Base-by-base conservation (phyloP, 2,888 invertebrate genomes). In the Seira sanloemensis region DNA sequence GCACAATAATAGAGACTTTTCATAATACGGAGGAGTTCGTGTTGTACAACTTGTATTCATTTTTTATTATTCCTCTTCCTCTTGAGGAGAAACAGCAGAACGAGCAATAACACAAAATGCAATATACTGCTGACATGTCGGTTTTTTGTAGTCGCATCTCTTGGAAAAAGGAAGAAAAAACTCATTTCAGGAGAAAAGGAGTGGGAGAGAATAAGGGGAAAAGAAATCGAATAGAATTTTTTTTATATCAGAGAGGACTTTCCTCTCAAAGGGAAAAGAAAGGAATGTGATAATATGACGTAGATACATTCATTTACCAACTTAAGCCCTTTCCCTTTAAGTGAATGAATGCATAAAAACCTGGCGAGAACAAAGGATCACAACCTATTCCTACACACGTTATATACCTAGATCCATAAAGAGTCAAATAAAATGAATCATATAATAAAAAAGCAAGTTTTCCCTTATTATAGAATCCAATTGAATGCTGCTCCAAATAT, bases 1-100 rank as follows among this genome's bases (percentile, higher is more conserved):
- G 27, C 62, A 74, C 21, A 26, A 58, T 58, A 58, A 73, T 58
- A 73, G 26, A 73, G 65, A 74, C 74, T 54, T 54, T 24, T 50
- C 50, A 71, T 71, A 71, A 46, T 71, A 50, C 23, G 24, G 26
- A 69, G 5, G 37, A 50, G 50, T 12, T 50, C 50, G 19, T 69
- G 46, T 69, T 69, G 37, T 69, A 19, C 46, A 50, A 2, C 5
- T n/a, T 16, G 5, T 12, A 50, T 50, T 50, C 50, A 50, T 50
- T 18, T n/a, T n/a, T 18, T 50, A 50, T 50, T 50, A 50, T 50
- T 50, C 50, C 50, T 50, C 50, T 50, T 50, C 50, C 50, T 50
- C 50, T 50, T 50, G 2, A 50, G 5, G n/a, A 2, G 16, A 50
- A 50, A 50, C n/a, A 50, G 2, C n/a, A 50, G 50, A 50, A 12